Percentiles rank a stretch among this genome's conserved stretches.
phyloP scores from a whole-genome alignment of 2,888 invertebrate species.

The Drosophila kanekoi region DNA sequence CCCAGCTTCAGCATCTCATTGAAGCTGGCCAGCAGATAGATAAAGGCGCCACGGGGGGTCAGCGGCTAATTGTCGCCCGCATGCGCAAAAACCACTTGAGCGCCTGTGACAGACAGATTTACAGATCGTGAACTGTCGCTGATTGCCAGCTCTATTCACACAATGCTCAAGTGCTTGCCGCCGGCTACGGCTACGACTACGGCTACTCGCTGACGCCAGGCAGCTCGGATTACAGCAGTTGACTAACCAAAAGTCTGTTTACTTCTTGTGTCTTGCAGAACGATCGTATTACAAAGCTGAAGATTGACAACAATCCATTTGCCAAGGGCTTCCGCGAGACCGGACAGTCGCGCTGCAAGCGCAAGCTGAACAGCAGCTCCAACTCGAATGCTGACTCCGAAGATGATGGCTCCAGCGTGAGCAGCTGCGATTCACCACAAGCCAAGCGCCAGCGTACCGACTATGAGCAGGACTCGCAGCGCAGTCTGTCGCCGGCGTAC shows the following conservation, averaged over 20 bases:
- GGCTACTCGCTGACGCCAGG: constrained; percentile 55
- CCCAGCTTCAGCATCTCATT: constrained; percentile 14
- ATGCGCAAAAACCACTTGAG: constrained; percentile 63
- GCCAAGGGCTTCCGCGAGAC: constrained; percentile 97
- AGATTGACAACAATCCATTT: constrained; percentile 97
- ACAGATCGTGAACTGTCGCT: constrained; percentile 22
- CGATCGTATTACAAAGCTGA: constrained; percentile 94
- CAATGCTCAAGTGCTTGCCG: constrained; percentile 58
- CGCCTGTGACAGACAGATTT: constrained; percentile 14
- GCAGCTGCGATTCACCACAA: constrained; percentile 73
- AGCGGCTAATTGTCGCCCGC: constrained; percentile 63
- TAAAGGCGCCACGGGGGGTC: constrained; percentile 36
- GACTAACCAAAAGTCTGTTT: constrained; percentile 30
- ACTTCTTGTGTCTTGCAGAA: constrained; percentile 87
- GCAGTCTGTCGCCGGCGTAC: constrained; percentile 65
- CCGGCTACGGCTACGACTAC: background rate
- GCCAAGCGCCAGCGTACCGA: constrained; percentile 81
- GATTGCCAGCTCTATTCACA: constrained; percentile 31
- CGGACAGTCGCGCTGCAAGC: constrained; percentile 91
- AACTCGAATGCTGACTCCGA: constrained; percentile 67
- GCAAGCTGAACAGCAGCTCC: constrained; percentile 86
- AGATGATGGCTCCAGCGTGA: constrained; percentile 80
- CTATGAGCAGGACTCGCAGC: constrained; percentile 80
- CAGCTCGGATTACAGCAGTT: constrained; percentile 52
- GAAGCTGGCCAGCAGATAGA: constrained; percentile 9